These are phyloP conservation scores for Drosophila kanapiae DNA, from an alignment of 1,140 invertebrate genomes.

Conservation along the genomic window DNA sequence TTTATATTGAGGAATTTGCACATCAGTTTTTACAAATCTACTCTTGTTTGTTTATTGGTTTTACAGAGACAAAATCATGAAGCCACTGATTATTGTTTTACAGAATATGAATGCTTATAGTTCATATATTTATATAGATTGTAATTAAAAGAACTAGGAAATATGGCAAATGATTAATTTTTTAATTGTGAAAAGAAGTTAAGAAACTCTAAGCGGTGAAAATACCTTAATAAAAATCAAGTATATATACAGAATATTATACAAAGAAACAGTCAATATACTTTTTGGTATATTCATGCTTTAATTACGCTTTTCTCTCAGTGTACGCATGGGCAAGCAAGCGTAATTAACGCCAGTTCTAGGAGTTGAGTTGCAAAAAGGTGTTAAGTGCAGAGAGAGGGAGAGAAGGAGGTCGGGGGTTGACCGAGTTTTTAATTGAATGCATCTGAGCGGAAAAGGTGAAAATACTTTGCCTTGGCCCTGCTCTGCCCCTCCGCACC, in stretches of 20 bases:
- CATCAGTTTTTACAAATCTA: slow-evolving; percentile 38
- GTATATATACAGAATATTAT: no score
- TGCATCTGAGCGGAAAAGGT: slow-evolving; percentile 77
- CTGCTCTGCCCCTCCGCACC: not conserved
- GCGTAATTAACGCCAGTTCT: slow-evolving; percentile 63
- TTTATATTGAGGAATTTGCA: slow-evolving; percentile 53
- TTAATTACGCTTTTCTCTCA: not conserved
- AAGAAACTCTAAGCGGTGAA: no score
- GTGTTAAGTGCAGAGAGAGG: slow-evolving; percentile 22
- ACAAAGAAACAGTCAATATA: no score
- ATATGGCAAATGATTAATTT: no score
- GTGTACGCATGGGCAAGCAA: slow-evolving; percentile 45
- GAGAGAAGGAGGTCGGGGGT: slow-evolving; percentile 1
- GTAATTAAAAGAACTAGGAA: no score
- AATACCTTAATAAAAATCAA: no score
- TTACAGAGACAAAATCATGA: not conserved
- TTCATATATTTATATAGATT: no score
- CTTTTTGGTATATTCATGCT: no score
- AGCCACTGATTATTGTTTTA: not conserved
- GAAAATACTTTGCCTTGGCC: slow-evolving; percentile 54
- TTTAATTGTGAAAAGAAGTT: no score
- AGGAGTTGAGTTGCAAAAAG: slow-evolving; percentile 30
- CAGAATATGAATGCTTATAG: no score
- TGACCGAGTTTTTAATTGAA: slow-evolving; percentile 78
- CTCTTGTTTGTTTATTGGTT: not conserved